Percentiles rank a stretch among this genome's conserved stretches.
phyloP scores from a whole-genome alignment of 2,797 vertebrate genomes.

The Cephalopachus bancanus region DNA sequence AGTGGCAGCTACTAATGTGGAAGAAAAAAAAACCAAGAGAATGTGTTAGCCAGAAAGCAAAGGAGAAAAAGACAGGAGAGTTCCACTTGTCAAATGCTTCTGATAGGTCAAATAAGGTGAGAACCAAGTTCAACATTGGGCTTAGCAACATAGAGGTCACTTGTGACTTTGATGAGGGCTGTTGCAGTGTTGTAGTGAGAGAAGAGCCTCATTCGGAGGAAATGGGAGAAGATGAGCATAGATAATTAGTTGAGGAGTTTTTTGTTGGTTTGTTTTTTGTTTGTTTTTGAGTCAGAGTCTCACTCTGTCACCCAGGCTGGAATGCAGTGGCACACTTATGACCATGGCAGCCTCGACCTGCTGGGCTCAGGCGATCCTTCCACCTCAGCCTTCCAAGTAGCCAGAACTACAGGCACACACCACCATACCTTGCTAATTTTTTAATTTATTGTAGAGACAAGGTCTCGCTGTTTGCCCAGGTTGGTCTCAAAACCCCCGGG shows the following conservation, averaged over 20 bases:
- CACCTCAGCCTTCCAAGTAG: too few species aligned
- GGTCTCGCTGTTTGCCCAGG: too few species aligned
- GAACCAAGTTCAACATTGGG: accelerated
- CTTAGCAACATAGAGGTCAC: neutral
- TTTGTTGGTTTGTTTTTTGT: too few species aligned
- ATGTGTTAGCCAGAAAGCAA: neutral
- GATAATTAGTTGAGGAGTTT: neutral
- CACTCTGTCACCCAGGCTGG: too few species aligned
- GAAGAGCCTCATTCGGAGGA: neutral
- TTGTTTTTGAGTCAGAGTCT: too few species aligned
- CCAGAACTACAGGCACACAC: too few species aligned
- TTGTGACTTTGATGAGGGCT: neutral
- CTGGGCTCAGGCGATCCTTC: too few species aligned
- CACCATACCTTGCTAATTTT: too few species aligned
- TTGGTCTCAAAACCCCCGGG: too few species aligned
- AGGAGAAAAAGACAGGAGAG: neutral
- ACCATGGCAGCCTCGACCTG: too few species aligned
- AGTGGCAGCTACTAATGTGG: neutral
- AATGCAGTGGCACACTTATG: too few species aligned
- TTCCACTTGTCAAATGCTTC: neutral
- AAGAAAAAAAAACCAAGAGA: neutral
- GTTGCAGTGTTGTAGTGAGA: neutral
- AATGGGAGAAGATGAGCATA: neutral
- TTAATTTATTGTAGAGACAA: too few species aligned
- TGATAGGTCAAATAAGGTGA: neutral